phyloP scores from a whole-genome alignment of 2,888 invertebrate genomes.

The Melipona beecheii region DNA sequence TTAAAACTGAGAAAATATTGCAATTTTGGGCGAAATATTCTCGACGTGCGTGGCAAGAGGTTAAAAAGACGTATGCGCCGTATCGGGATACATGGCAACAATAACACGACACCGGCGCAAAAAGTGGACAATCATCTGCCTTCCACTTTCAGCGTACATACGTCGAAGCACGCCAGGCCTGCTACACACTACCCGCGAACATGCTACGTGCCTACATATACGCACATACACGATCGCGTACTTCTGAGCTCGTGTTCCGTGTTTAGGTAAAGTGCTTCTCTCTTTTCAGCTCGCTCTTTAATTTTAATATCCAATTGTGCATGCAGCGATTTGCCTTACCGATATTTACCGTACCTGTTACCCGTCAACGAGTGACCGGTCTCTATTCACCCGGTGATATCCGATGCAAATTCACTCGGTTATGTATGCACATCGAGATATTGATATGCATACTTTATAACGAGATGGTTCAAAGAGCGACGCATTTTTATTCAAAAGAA shows the following conservation, averaged over 20 bases:
- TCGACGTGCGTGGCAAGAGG: no score
- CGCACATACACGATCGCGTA: background rate
- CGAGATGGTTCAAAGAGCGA: slow-evolving; percentile 49
- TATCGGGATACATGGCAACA: slow-evolving; percentile 14
- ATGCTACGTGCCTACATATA: background rate
- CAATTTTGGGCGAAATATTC: no score
- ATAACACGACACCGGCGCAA: slow-evolving; percentile 2
- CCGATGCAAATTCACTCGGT: slow-evolving; percentile 65
- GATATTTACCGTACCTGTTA: slow-evolving; percentile 57
- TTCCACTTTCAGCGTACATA: slow-evolving; percentile 5
- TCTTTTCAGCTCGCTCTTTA: slow-evolving; percentile 20
- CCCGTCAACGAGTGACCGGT: slow-evolving; percentile 56
- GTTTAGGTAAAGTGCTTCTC: background rate
- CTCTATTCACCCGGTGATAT: slow-evolving; percentile 53
- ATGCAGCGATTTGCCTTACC: slow-evolving; percentile 46
- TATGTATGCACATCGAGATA: slow-evolving; percentile 61
- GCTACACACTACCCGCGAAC: background rate
- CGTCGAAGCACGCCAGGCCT: slow-evolving; percentile 1
- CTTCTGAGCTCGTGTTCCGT: background rate
- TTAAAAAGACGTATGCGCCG: slow-evolving; percentile 14
- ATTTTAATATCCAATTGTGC: slow-evolving; percentile 43
- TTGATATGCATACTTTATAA: slow-evolving; percentile 49
- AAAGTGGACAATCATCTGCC: slow-evolving; percentile 27
- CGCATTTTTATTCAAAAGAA: background rate
- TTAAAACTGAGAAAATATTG: no score